phyloP scores from a whole-genome alignment of 2,888 invertebrate species.

The Ormyrus thymus region DNA sequence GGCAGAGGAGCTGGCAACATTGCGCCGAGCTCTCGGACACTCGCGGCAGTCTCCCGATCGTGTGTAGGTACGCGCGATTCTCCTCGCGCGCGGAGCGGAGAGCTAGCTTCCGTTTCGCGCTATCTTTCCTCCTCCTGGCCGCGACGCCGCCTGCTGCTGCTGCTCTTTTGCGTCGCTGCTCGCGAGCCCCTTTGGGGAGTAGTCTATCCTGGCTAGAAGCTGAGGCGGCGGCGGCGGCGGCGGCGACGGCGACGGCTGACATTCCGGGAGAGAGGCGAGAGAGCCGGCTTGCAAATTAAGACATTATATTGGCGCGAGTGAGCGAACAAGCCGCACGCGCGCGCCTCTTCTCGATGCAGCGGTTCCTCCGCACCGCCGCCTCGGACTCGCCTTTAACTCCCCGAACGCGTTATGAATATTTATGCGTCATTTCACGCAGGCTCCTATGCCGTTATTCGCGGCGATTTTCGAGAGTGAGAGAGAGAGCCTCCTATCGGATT shows the following conservation, averaged over 20 bases:
- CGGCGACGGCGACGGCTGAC: neutral
- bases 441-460: constrained; percentile 35
- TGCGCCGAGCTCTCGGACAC: constrained; percentile 53
- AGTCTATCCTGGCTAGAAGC: too few species aligned
- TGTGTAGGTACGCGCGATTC: constrained; percentile 46
- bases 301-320: constrained; percentile 45
- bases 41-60: constrained; percentile 22
- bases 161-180: too few species aligned
- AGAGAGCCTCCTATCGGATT: constrained; percentile 21
- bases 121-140: too few species aligned
- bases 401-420: constrained; percentile 46
- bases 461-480: neutral
- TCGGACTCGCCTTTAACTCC: neutral
- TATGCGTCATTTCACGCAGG: constrained; percentile 33
- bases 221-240: neutral
- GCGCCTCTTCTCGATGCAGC: too few species aligned
- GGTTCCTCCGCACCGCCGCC: constrained; percentile 5
- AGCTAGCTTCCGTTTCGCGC: constrained; percentile 13
- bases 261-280: too few species aligned
- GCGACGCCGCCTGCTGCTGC: too few species aligned
- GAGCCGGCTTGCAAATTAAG: constrained; percentile 53
- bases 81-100: constrained; percentile 15
- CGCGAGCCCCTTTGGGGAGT: too few species aligned
- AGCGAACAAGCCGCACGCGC: too few species aligned
- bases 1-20: constrained; percentile 63